Conservation (phyloP, 2,113 vertebrate species). For the Tupaia chinensis region DNA sequence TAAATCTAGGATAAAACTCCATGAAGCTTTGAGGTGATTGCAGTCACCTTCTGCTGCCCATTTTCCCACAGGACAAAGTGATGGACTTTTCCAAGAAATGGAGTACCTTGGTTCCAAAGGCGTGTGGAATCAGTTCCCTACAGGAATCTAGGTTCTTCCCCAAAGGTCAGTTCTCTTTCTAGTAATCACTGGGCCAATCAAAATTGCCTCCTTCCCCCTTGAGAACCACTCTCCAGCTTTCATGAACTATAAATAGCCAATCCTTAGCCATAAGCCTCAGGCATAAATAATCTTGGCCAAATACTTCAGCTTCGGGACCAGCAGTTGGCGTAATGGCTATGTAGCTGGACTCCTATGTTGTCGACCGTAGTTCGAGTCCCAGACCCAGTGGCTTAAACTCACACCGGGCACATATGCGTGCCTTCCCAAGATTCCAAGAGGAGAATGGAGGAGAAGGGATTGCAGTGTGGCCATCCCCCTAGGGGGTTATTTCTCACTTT, state of each 20-base stretch:
- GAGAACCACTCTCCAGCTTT: background rate
- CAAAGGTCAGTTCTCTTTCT: background rate
- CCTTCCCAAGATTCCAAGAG: too few species aligned
- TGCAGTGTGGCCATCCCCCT: too few species aligned
- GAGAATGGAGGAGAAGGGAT: too few species aligned
- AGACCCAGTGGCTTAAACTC: too few species aligned
- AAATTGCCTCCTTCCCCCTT: background rate
- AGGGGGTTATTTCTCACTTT: too few species aligned
- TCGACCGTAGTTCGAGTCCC: too few species aligned
- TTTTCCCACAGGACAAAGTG: background rate
- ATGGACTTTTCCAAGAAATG: background rate
- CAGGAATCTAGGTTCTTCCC: background rate
- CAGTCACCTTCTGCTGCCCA: background rate
- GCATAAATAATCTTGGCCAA: background rate
- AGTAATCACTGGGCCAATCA: background rate
- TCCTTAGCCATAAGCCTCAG: background rate
- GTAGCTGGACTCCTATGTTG: too few species aligned
- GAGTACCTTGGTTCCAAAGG: background rate
- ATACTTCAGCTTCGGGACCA: background rate
- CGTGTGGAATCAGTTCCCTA: background rate
- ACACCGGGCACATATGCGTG: too few species aligned
- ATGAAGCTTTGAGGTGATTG: background rate
- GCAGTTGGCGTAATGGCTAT: too few species aligned
- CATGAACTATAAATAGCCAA: background rate
- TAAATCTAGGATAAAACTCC: background rate